Evolutionary conservation across 2,113 vertebrate species (phyloP).

Genomic region (Pelvicachromis taeniatus): DNA sequence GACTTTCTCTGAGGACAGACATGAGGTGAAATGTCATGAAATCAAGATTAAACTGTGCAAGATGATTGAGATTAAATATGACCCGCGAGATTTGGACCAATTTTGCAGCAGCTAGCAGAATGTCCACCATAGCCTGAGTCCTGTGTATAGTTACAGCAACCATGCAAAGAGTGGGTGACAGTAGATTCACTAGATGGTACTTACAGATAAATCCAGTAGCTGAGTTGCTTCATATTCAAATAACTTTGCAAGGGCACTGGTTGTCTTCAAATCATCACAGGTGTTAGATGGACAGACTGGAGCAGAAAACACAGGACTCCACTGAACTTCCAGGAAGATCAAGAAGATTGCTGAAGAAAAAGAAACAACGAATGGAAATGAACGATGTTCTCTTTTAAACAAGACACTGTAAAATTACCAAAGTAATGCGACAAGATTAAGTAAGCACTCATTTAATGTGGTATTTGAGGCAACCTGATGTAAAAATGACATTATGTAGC

Average conservation of each 20-base stretch:
- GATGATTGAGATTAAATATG: neutral
- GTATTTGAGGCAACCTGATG: neutral
- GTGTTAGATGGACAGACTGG: fast-evolving
- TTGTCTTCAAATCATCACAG: fast-evolving
- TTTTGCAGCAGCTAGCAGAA: neutral
- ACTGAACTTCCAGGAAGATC: neutral
- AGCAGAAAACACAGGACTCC: neutral
- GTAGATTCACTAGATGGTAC: neutral
- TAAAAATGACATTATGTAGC: neutral
- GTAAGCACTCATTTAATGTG: too few species aligned
- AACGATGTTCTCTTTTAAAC: neutral
- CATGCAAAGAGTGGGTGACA: neutral
- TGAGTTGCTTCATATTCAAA: fast-evolving
- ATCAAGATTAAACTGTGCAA: neutral
- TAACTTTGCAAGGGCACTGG: fast-evolving
- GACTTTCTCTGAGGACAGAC: neutral
- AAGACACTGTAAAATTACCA: neutral
- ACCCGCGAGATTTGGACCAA: neutral
- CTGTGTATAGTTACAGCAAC: neutral
- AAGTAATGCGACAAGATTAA: neutral
- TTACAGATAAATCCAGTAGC: neutral
- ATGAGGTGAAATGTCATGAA: neutral
- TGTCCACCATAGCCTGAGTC: neutral
- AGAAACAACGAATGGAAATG: neutral
- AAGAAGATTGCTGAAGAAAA: neutral